Evolutionary conservation across 92 coral and sea anemone genomes (phyloP).

Genomic region (Montipora capitata): DNA sequence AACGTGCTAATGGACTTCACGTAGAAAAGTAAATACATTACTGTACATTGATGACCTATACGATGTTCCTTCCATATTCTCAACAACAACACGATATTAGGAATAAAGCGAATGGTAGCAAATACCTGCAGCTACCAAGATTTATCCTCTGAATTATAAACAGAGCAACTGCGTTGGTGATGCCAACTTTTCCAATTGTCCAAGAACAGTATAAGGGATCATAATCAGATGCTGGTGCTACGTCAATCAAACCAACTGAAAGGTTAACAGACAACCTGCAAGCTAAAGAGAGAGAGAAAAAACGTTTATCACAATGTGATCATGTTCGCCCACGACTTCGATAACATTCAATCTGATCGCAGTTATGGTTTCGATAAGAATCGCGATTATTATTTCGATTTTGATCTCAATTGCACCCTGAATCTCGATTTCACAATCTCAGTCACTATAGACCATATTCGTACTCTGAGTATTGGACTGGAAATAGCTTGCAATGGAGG

Average conservation of each 20-base stretch:
- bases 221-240: not conserved
- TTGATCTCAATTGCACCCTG: too few relatives aligned
- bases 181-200: slow-evolving; percentile 21
- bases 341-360: too few relatives aligned
- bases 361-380: too few relatives aligned
- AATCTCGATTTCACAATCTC: too few relatives aligned
- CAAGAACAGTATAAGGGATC: slow-evolving; percentile 3
- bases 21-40: too few relatives aligned
- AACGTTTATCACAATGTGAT: too few relatives aligned
- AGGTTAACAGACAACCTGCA: slow-evolving; percentile 1
- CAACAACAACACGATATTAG: not conserved
- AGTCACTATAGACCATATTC: too few relatives aligned
- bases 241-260: not conserved
- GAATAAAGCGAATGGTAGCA: not conserved
- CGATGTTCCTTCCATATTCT: not conserved
- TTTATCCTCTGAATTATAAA: slow-evolving; percentile 3
- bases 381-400: too few relatives aligned
- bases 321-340: too few relatives aligned
- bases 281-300: not conserved
- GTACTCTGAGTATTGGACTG: too few relatives aligned
- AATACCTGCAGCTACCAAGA: slow-evolving; percentile 21
- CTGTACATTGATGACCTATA: too few relatives aligned
- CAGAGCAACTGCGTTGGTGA: slow-evolving; percentile 1
- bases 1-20: not conserved
- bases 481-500: too few relatives aligned